Evolutionary conservation across 2,797 vertebrate species (phyloP), one percentile per base, ranked within the genome.

Genomic region (Ibycter americanus): DNA sequence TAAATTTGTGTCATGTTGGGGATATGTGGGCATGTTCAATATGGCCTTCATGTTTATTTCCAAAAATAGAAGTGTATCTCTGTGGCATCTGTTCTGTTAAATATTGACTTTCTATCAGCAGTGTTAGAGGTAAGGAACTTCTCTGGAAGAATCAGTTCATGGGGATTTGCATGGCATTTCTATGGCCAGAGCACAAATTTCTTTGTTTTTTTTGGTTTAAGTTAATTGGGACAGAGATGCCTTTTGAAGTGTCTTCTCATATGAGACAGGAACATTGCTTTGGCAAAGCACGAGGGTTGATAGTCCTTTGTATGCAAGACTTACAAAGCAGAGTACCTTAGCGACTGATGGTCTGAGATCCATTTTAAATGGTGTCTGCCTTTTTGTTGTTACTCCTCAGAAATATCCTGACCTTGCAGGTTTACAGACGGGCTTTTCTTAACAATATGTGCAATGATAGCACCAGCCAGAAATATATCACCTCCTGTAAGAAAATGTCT

Each of bases 401-500:
- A 86, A 88, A 62, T 29, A 32, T 14, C 62, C 66, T 72, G 38
- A 40, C 52, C 16, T 63, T 52, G 58, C 63, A 73, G 72, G 27
- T 21, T 68, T 59, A 44, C 10, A 40, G 36, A 14, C 9, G 38
- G 13, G 16, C 31, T 91, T 80, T 87, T 63, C 49, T 74, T 66
- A 62, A 49, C 63, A 40, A 19, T 40, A 32, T 5, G 29, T n/a
- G 34, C 54, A 34, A 6, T 26, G 34, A 74, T 49, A 82, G 55
- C 59, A 70, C 49, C 36, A 38, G 18, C 42, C 42, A 89, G 71
- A 87, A 93, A 52, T 93, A 23, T 91, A 98, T 98, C 97, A 98
- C 95, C 98, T 98, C 36, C 97, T 97, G 16, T 98, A 99, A 26
- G 99, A 97, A 93, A 98, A 98, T 5, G 98, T 97, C 27, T 98